These are phyloP conservation scores for Sarcophilus harrisii DNA, from an alignment of 2,797 vertebrate species.

Conservation along the genomic window DNA sequence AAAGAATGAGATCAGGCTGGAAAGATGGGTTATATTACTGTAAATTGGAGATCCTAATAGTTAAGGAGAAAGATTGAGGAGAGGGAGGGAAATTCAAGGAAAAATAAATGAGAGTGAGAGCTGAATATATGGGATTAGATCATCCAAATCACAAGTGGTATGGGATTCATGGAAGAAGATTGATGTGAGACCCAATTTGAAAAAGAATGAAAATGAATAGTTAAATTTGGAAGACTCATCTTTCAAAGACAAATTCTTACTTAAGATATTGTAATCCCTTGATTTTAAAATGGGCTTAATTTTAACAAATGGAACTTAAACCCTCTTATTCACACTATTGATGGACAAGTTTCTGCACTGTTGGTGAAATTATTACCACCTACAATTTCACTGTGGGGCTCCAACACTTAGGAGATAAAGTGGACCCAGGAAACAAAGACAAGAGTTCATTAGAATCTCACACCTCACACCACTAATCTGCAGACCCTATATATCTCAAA, in stretches of 20 bases:
- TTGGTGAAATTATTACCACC: neutral
- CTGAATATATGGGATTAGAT: neutral
- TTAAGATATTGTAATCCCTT: conserved; percentile 26
- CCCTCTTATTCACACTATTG: neutral
- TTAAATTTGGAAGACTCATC: neutral
- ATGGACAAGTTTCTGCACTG: neutral
- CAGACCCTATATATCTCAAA: neutral
- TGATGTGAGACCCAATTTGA: neutral
- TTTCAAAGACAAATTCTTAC: conserved; percentile 19
- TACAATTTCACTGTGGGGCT: accelerated
- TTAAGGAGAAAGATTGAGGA: neutral
- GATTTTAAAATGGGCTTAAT: neutral
- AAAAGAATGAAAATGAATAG: neutral
- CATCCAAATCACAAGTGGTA: neutral
- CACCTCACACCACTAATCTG: accelerated
- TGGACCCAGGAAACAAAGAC: neutral
- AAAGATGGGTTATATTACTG: neutral
- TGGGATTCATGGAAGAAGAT: neutral
- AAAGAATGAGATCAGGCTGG: neutral
- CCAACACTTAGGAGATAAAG: neutral
- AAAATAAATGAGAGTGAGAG: neutral
- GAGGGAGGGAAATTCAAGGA: neutral
- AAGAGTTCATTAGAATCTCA: neutral
- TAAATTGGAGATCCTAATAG: neutral
- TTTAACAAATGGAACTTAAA: neutral